Conservation (phyloP, 2,113 vertebrate genomes). For the Centropristis striata region DNA sequence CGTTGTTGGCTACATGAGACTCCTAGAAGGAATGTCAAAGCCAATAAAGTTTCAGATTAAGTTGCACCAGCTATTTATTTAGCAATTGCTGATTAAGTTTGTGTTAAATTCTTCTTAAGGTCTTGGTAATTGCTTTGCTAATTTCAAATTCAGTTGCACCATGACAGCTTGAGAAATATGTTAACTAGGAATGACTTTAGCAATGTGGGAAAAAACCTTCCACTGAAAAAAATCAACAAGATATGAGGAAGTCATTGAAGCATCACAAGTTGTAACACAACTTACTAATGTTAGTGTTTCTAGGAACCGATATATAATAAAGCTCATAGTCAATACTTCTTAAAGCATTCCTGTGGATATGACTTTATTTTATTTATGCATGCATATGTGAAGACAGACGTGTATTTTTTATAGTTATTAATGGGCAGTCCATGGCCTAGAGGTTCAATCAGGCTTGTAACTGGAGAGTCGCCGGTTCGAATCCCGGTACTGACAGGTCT, state of each 20-base stretch:
- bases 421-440: no score
- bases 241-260: no score
- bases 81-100: background rate
- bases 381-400: background rate
- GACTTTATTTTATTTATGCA: background rate
- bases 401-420: no score
- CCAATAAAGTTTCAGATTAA: background rate
- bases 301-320: no score
- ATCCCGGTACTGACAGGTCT: no score
- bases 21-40: background rate
- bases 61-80: background rate
- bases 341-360: no score
- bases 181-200: background rate
- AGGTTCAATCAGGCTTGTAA: no score
- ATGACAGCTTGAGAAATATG: background rate
- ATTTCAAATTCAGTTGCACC: background rate
- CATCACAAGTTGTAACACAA: no score
- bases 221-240: no score
- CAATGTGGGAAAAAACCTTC: background rate
- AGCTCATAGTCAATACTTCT: no score
- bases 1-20: background rate
- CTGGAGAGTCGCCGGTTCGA: no score
- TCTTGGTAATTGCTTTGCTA: background rate
- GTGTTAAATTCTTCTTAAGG: background rate
- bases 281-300: no score